phyloP scores from a whole-genome alignment of 2,888 invertebrate species.

The Proisotoma minuta region DNA sequence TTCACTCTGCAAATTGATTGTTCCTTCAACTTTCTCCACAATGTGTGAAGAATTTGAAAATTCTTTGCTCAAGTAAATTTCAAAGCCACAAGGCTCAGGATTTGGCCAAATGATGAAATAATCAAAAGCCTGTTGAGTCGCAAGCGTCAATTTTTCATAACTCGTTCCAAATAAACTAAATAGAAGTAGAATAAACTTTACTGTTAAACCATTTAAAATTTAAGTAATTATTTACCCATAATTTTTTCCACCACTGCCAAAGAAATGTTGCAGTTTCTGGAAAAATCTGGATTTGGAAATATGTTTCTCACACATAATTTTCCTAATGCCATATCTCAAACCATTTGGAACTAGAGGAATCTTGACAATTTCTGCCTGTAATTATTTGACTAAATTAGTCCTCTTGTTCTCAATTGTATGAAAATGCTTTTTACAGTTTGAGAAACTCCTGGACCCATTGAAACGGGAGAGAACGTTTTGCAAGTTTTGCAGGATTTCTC shows the following conservation, averaged over 20 bases:
- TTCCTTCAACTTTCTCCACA: slow-evolving; percentile 24
- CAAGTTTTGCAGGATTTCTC: slow-evolving; percentile 49
- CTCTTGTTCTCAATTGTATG: neutral
- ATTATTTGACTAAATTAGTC: neutral
- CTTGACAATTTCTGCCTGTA: slow-evolving; percentile 17
- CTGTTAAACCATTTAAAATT: neutral
- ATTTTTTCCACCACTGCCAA: slow-evolving; percentile 34
- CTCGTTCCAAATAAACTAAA: slow-evolving; percentile 12
- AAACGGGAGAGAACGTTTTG: slow-evolving; percentile 48
- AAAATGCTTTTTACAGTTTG: slow-evolving; percentile 26
- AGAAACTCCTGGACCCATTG: slow-evolving; percentile 49
- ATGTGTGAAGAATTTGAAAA: slow-evolving; percentile 17
- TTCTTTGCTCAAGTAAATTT: slow-evolving; percentile 24
- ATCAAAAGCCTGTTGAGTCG: slow-evolving; percentile 31
- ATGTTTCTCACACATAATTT: slow-evolving; percentile 43
- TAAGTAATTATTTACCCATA: slow-evolving; percentile 27
- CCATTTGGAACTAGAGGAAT: slow-evolving; percentile 23
- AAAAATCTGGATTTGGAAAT: slow-evolving; percentile 32
- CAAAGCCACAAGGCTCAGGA: slow-evolving; percentile 40
- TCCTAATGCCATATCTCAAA: slow-evolving; percentile 28
- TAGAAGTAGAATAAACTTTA: neutral
- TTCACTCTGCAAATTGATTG: too few relatives aligned
- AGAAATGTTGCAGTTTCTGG: slow-evolving; percentile 24
- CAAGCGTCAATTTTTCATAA: slow-evolving; percentile 23
- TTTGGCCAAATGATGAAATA: slow-evolving; percentile 33